These are phyloP conservation scores for Ctenochaetus hawaiiensis DNA, from an alignment of 2,797 vertebrate genomes.

Conservation along the genomic window DNA sequence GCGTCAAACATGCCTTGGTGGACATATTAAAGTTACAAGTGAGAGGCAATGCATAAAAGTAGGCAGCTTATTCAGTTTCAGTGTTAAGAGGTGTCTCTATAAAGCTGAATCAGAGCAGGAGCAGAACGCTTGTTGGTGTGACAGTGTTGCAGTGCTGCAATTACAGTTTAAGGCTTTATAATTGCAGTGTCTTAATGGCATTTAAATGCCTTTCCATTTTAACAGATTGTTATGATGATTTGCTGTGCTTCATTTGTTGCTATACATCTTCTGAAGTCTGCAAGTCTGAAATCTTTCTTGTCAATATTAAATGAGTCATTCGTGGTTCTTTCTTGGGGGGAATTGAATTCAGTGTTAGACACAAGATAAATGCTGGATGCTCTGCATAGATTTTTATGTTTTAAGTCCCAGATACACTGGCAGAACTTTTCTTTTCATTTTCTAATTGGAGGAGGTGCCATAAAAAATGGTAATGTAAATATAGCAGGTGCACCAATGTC, in stretches of 20 bases:
- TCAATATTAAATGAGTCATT: slow-evolving; percentile 4
- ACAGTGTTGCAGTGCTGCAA: slow-evolving; percentile 3
- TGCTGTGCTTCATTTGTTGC: background rate
- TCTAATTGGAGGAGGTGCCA: background rate
- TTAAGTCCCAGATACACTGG: background rate
- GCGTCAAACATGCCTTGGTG: slow-evolving; percentile 42
- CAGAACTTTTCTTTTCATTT: background rate
- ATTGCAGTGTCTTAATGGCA: background rate
- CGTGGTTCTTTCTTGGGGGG: background rate
- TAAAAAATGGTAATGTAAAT: too few relatives aligned
- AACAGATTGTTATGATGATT: background rate
- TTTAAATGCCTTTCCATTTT: slow-evolving; percentile 8
- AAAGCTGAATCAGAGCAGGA: slow-evolving; percentile 14
- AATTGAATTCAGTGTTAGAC: background rate
- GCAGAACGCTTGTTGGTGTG: slow-evolving; percentile 14
- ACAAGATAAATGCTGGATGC: background rate
- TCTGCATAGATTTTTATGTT: background rate
- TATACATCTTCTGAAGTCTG: background rate
- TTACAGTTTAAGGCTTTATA: slow-evolving; percentile 12
- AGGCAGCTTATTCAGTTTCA: slow-evolving; percentile 34
- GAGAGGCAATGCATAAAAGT: slow-evolving; percentile 39
- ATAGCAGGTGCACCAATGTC: too few relatives aligned
- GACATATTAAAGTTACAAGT: slow-evolving; percentile 38
- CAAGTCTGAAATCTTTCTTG: background rate
- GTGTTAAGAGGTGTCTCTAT: slow-evolving; percentile 20